Conservation (phyloP, 2,888 invertebrate species). For the Andrena bucephala region DNA sequence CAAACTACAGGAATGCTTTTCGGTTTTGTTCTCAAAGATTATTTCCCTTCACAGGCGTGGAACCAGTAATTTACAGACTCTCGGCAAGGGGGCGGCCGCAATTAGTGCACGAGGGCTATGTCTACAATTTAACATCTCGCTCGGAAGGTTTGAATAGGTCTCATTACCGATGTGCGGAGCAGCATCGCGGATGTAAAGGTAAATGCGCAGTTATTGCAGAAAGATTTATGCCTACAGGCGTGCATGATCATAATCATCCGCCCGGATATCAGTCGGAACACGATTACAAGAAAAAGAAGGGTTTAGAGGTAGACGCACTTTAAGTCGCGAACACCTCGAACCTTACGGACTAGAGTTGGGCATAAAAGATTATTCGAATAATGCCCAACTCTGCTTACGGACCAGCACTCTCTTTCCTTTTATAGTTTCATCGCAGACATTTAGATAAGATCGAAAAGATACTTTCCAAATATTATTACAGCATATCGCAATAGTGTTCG, state of each 20-base stretch:
- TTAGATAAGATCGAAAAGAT: constrained; percentile 5
- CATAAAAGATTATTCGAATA: too few species aligned
- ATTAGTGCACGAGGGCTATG: constrained; percentile 78
- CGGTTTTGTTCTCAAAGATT: too few species aligned
- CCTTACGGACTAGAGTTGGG: constrained; percentile 2
- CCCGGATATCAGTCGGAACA: constrained; percentile 79
- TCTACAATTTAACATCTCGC: constrained; percentile 79
- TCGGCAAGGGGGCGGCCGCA: constrained; percentile 78
- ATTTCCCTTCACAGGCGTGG: constrained; percentile 64
- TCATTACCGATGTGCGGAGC: constrained; percentile 79
- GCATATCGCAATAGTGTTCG: not conserved
- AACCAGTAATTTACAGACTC: constrained; percentile 77
- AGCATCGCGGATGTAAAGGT: constrained; percentile 79
- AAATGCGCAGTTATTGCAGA: constrained; percentile 80
- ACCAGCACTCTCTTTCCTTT: constrained; percentile 7
- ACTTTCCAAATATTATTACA: constrained; percentile 26
- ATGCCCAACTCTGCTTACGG: too few species aligned
- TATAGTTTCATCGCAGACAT: constrained; percentile 18
- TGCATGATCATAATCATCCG: constrained; percentile 78
- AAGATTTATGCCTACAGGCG: constrained; percentile 79
- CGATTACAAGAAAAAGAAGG: constrained; percentile 77
- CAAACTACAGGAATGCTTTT: too few species aligned
- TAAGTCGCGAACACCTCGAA: constrained; percentile 18
- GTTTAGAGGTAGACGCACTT: constrained; percentile 66
- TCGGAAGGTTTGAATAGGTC: constrained; percentile 77